Conservation (phyloP, 2,888 invertebrate species). For the Lacanobia oleracea region DNA sequence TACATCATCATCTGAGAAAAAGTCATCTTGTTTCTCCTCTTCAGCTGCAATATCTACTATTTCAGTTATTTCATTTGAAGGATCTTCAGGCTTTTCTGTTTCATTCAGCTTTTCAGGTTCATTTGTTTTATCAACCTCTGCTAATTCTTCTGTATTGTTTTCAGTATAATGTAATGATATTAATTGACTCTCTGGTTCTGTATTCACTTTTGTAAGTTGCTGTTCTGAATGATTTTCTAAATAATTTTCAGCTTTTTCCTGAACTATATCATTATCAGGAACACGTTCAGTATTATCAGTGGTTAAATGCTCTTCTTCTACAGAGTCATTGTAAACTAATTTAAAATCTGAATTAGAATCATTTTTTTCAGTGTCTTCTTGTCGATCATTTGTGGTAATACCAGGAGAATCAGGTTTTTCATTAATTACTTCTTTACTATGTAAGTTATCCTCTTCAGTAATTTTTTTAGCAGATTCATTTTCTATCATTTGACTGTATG, state of each 20-base stretch:
- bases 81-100: conserved; percentile 1
- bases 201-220: conserved; percentile 7
- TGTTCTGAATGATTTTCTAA: conserved; percentile 35
- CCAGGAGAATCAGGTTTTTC: conserved; percentile 20
- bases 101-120: conserved; percentile 8
- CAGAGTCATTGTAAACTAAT: conserved; percentile 69
- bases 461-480: conserved; percentile 29
- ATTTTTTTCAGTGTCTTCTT: conserved; percentile 44
- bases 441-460: conserved; percentile 11
- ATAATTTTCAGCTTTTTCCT: conserved; percentile 21
- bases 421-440: conserved; percentile 34
- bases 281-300: conserved; percentile 35
- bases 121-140: background rate
- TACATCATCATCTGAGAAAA: conserved; percentile 82
- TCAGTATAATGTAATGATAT: conserved; percentile 60
- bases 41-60: conserved; percentile 64
- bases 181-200: conserved; percentile 62
- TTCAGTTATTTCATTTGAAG: conserved; percentile 35
- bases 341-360: conserved; percentile 67
- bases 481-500: conserved; percentile 28
- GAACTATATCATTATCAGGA: conserved; percentile 39
- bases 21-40: conserved; percentile 45
- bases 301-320: conserved; percentile 66
- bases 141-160: conserved; percentile 41
- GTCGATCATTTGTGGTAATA: conserved; percentile 12